Base-by-base conservation (phyloP, 2,888 invertebrate genomes). In the Laspeyria flexula region DNA sequence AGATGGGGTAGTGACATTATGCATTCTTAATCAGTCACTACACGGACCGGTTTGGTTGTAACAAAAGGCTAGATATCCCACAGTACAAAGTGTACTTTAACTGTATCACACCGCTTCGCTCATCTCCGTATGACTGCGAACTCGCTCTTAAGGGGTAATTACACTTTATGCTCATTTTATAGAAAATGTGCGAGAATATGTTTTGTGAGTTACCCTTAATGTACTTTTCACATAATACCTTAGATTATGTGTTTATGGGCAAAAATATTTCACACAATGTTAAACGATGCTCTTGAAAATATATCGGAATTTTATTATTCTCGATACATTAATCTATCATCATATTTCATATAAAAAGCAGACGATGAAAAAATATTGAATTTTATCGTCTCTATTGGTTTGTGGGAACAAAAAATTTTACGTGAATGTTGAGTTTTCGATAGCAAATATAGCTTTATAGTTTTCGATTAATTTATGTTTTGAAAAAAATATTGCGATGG, bases 281-380 rank as follows among this genome's bases (percentile, higher is more conserved):
- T 34, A 23, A 21, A 37, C 25, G 31, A 7, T 21, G 39, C 23
- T 33, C 27, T 7, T 6, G 11, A 29, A 18, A 25, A 27, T 18
- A 9, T 31, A 34, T 21, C 12, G 38, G 30, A 12, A 7, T 58
- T 59, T 46, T 60, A 47, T 51, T 55, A 49, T 49, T 29, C 51
- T 49, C 60, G 31, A 60, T 48, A 66, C 57, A 53, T 60, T 57
- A 55, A 63, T 55, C 50, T 60, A 55, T 58, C 44, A 49, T 53
- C 43, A 48, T 53, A 40, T 43, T 55, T 55, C 42, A 45, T 55
- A 10, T 7, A 30, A 38, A 46, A 43, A 21, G 29, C 12, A 33
- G 33, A 43, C 29, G 30, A 38, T 18, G 30, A 40, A 48, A 21
- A 34, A 11, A 25, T 43, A 43, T 34, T 35, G 12, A 31, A 45